These are phyloP conservation scores for Aurelia coerulea DNA, from an alignment of 30 jellyfish, hydroid and myxozoan species.

Conservation along the genomic window DNA sequence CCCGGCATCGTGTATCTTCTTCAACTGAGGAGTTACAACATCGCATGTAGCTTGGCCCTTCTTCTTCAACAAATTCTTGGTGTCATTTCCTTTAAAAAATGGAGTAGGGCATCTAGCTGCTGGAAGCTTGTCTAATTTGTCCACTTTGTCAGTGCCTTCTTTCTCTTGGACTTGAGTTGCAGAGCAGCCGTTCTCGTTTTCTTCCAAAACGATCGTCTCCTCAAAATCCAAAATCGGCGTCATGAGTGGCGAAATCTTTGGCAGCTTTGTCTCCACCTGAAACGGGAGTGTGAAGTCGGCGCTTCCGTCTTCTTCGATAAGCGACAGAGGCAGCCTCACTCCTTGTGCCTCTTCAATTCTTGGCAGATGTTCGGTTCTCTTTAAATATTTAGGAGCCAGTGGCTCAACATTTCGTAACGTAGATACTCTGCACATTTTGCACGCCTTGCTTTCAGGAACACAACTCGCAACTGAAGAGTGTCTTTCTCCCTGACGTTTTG, in stretches of 20 bases:
- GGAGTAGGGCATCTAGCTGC: constrained; percentile 7
- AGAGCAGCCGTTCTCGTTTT: not conserved
- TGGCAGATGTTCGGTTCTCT: constrained; percentile 37
- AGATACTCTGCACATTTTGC: constrained; percentile 47
- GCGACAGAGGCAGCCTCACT: constrained; percentile 11
- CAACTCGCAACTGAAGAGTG: not conserved
- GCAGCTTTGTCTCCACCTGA: constrained; percentile 16
- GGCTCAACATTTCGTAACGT: constrained; percentile 57
- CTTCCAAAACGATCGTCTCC: not conserved
- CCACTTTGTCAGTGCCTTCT: not conserved
- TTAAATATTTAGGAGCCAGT: constrained; percentile 3
- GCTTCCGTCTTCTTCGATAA: constrained; percentile 7
- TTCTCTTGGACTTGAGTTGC: too few relatives aligned
- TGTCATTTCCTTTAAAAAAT: not conserved
- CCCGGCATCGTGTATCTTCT: not conserved
- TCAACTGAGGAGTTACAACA: too few relatives aligned
- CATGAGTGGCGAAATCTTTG: not conserved
- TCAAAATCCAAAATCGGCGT: not conserved
- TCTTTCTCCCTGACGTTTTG: too few relatives aligned
- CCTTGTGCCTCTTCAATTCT: not conserved
- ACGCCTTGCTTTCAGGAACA: not conserved
- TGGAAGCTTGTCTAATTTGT: not conserved
- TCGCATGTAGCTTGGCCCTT: not conserved
- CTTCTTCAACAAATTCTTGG: not conserved
- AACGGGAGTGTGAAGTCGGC: constrained; percentile 14